Conservation (phyloP, 2,888 invertebrate genomes). For the Myopa tessellatipennis region DNA sequence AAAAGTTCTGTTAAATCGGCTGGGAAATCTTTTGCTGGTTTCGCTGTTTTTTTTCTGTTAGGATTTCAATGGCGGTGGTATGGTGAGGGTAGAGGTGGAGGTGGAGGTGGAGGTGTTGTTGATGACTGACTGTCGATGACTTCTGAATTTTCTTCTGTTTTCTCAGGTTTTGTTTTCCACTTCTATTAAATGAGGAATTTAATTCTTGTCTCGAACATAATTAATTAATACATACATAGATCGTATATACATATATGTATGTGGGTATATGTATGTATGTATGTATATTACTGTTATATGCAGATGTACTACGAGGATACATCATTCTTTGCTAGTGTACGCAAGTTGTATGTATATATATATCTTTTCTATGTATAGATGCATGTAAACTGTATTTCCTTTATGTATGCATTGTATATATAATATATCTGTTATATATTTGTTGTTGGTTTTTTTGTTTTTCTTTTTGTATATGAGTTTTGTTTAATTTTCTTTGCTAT, state of each 20-base stretch:
- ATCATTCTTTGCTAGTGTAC: conserved; percentile 21
- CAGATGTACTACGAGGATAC: conserved; percentile 12
- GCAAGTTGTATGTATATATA: conserved; percentile 24
- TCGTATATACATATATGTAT: background rate
- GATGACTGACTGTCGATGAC: background rate
- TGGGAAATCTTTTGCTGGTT: background rate
- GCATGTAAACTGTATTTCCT: conserved; percentile 32
- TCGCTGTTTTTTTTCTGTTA: too few species aligned
- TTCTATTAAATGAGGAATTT: background rate
- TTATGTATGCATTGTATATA: conserved; percentile 33
- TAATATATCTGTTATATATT: conserved; percentile 21
- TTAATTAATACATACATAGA: background rate
- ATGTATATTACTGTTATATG: conserved; percentile 17
- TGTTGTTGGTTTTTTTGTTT: conserved; percentile 4
- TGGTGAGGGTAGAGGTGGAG: conserved; percentile 4
- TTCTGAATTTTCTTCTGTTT: background rate
- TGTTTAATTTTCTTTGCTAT: background rate
- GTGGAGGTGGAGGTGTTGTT: background rate
- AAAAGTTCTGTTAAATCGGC: background rate
- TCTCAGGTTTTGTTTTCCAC: background rate
- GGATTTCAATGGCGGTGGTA: background rate
- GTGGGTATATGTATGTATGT: conserved; percentile 1
- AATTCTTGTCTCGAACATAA: conserved; percentile 7
- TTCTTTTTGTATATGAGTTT: background rate
- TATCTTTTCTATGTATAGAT: conserved; percentile 25